Conservation (phyloP, 2,888 invertebrate species). For the Pseudanteris insignis region DNA sequence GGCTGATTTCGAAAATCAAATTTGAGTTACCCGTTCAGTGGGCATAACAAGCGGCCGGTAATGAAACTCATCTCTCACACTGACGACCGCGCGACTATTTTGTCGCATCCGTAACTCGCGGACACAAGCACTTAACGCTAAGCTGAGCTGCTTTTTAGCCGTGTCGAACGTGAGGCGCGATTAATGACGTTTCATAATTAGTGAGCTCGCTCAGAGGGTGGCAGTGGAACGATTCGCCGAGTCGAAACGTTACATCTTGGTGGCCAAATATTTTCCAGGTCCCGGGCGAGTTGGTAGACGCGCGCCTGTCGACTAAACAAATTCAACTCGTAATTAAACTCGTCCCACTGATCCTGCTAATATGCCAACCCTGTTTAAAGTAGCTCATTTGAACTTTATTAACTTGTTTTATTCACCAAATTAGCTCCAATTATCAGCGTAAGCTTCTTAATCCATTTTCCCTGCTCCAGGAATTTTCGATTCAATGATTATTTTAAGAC, state of each 20-base stretch:
- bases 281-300: conserved; percentile 8
- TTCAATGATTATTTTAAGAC: no score
- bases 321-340: conserved; percentile 36
- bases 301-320: no score
- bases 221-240: no score
- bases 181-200: conserved; percentile 31
- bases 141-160: conserved; percentile 12
- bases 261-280: conserved; percentile 23
- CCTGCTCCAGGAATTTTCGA: neutral
- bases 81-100: neutral
- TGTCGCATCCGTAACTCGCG: conserved; percentile 3
- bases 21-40: conserved; percentile 22
- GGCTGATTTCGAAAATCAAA: conserved; percentile 27
- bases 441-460: conserved; percentile 17
- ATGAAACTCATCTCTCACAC: conserved; percentile 17
- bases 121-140: conserved; percentile 17
- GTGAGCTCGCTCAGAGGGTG: no score
- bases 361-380: conserved; percentile 32
- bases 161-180: conserved; percentile 10
- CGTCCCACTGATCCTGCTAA: conserved; percentile 26
- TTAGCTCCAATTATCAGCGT: conserved; percentile 28
- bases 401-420: conserved; percentile 36
- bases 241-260: conserved; percentile 28
- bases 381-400: conserved; percentile 30
- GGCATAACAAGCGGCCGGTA: conserved; percentile 19